These are phyloP conservation scores for Keiferia lycopersicella DNA, from an alignment of 2,888 invertebrate species.

Conservation along the genomic window DNA sequence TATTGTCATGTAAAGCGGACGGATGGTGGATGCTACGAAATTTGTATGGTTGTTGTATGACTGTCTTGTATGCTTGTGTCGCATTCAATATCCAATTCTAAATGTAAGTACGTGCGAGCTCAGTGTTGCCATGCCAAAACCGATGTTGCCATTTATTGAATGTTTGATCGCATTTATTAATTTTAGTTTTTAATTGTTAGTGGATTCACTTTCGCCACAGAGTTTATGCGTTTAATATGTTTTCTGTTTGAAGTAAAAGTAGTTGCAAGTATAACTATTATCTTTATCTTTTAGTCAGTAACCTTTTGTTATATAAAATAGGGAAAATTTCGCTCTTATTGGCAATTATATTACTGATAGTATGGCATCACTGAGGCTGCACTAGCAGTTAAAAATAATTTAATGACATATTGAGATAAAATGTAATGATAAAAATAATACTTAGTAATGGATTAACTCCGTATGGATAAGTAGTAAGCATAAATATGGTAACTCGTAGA, in stretches of 20 bases:
- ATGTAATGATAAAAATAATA: conserved; percentile 45
- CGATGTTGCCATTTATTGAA: conserved; percentile 33
- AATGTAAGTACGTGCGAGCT: conserved; percentile 44
- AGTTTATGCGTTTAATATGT: not conserved
- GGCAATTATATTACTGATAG: not conserved
- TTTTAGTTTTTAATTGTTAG: conserved; percentile 22
- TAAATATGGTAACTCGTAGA: conserved; percentile 62
- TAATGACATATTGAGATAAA: conserved; percentile 44
- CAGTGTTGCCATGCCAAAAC: conserved; percentile 37
- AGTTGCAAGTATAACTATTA: not conserved
- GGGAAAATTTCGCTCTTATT: not conserved
- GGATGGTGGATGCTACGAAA: conserved; percentile 34
- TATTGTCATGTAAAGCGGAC: conserved; percentile 42
- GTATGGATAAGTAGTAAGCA: conserved; percentile 69
- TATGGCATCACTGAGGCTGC: conserved; percentile 21
- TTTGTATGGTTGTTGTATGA: conserved; percentile 44
- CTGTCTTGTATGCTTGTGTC: conserved; percentile 56
- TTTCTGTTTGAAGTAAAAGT: not conserved
- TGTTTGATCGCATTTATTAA: conserved; percentile 28
- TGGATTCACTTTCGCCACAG: not conserved
- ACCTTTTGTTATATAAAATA: not conserved
- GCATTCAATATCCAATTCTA: conserved; percentile 55
- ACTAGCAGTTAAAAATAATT: conserved; percentile 40
- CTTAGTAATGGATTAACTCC: conserved; percentile 42
- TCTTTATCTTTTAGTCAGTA: not conserved